Evolutionary conservation across 2,797 vertebrate species (phyloP), one percentile per base, ranked within the genome.

Genomic region (Falco concolor): DNA sequence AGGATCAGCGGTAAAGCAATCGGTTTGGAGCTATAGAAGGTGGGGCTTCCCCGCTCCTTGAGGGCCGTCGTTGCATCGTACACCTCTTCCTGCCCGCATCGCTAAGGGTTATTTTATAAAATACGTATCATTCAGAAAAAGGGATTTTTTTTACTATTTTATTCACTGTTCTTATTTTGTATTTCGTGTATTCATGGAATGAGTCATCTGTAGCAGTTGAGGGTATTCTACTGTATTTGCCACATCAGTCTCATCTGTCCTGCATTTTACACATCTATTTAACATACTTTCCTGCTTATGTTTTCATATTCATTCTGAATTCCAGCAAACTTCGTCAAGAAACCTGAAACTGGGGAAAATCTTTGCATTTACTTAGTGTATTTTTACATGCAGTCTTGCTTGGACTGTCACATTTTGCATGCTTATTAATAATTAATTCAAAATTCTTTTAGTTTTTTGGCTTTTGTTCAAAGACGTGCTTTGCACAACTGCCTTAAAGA

Each of bases 221-320:
- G 32, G 67, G 47, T 60, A 74, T 84, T 75, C 42, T 45, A 79
- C 93, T 95, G 91, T 95, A 86, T 93, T 95, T 93, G 89, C 54
- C 12, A 32, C 72, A 75, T 87, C 8, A 61, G 50, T 89, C 59
- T 91, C 7, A 61, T 56, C 79, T 85, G 89, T 84, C 80, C 47
- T 70, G 63, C 38, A 45, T 86, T 95, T 95, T 82, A 54, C 36
- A 82, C 52, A 79, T 90, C 47, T 86, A 11, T 73, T 94, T 90
- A 91, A 82, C 73, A 73, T 88, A 83, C 74, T 93, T 91, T 60
- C 50, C 54, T 90, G 28, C 59, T 77, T 90, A 36, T 65, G n/a
- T 84, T 82, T 57, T 75, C 65, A 47, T 92, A 20, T 79, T 87
- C 90, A 52, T 81, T 92, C 54, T 92, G 44, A 79, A 87, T 81